Evolutionary conservation across 64 coral and sea anemone species (phyloP).

Genomic region (Trachythela sp.): DNA sequence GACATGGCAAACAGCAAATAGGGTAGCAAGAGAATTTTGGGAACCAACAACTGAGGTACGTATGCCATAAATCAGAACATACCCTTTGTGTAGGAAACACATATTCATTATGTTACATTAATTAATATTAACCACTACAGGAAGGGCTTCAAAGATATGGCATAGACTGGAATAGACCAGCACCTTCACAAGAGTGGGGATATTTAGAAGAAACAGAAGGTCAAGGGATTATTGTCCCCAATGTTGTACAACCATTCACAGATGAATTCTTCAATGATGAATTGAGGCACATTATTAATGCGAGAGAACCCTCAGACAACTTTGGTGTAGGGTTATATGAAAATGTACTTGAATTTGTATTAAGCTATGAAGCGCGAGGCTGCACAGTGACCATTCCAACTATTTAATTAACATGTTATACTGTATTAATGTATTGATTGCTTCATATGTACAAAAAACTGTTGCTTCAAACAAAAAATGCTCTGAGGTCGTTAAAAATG

Average conservation of each 20-base stretch:
- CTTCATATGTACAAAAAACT: too few relatives aligned
- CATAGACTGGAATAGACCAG: conserved; percentile 38
- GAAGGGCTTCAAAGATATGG: conserved; percentile 25
- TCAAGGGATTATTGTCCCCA: conserved; percentile 32
- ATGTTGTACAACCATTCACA: neutral
- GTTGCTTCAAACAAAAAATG: too few relatives aligned
- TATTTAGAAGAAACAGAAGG: neutral
- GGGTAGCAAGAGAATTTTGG: conserved; percentile 12
- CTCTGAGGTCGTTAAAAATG: too few relatives aligned
- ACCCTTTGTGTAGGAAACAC: neutral
- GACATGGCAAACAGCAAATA: conserved; percentile 16
- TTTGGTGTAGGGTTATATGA: neutral
- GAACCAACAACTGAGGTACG: neutral
- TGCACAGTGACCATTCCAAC: neutral
- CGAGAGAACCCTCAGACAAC: neutral
- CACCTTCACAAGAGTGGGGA: conserved; percentile 37
- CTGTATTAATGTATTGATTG: neutral
- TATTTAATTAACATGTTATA: neutral
- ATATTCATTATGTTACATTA: neutral
- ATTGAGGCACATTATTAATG: neutral
- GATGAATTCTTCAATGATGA: neutral
- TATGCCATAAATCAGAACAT: neutral
- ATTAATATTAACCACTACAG: neutral
- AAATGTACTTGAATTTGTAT: neutral
- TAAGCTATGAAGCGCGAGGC: neutral